Evolutionary conservation across 1,140 invertebrate genomes (phyloP).

Genomic region (Drosophila dunni): DNA sequence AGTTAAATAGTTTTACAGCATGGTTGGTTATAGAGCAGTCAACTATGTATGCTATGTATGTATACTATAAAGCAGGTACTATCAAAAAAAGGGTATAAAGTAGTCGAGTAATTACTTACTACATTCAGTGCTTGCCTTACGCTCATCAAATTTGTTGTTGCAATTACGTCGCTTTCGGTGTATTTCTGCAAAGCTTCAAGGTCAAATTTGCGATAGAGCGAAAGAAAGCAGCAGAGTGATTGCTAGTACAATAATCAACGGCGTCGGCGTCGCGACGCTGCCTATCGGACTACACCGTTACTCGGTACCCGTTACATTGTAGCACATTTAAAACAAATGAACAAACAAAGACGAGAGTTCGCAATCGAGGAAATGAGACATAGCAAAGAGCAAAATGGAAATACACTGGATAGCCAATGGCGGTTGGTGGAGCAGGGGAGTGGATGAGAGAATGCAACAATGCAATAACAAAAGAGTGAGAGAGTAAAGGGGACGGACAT

Average conservation of each 20-base stretch:
- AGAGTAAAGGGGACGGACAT: background rate
- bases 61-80: no score
- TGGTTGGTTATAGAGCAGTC: no score
- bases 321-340: constrained; percentile 54
- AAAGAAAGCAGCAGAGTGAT: constrained; percentile 13
- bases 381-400: constrained; percentile 14
- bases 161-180: constrained; percentile 20
- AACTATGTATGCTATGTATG: no score
- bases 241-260: constrained; percentile 50
- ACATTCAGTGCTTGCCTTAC: background rate
- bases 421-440: constrained; percentile 7
- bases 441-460: background rate
- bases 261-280: constrained; percentile 23
- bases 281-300: constrained; percentile 14
- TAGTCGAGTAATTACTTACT: background rate
- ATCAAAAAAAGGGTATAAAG: constrained; percentile 5
- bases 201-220: constrained; percentile 40
- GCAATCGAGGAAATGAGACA: constrained; percentile 16
- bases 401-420: constrained; percentile 7
- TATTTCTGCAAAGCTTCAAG: constrained; percentile 63
- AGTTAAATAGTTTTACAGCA: no score
- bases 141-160: constrained; percentile 47
- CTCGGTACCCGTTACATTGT: constrained; percentile 45
- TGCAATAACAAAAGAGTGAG: background rate
- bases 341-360: constrained; percentile 27